Evolutionary conservation across 2,797 vertebrate genomes (phyloP), one percentile per base, ranked within the genome.

Genomic region (Arctocebus calabarensis): DNA sequence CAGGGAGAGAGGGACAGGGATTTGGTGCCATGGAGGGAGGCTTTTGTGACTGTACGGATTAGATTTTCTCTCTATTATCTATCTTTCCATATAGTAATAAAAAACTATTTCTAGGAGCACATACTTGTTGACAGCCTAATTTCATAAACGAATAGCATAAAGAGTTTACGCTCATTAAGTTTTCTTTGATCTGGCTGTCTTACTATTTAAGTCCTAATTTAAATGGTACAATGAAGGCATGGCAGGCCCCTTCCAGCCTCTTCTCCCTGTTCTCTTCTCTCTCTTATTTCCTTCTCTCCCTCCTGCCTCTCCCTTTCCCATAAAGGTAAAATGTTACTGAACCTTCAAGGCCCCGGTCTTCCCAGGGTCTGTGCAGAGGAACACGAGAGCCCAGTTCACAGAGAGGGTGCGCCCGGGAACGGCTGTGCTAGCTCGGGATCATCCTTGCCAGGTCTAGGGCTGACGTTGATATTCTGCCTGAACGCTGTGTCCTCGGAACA

Each of bases 91-190:
- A 22, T 37, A 40, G 43, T 79, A 61, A 83, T 62, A 61, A 88
- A 73, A 64, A 52, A 74, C 55, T 90, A 86, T 29, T 61, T 86
- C 59, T 8, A n/a, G 29, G 74, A 84, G n/a, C 59, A 81, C n/a
- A 61, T 3, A 62, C 61, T 55, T 57, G 6, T 64, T 48, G 37
- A 52, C 34, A 34, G 34, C 25, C 77, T 59, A 73, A 84, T 62
- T 77, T 92, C 55, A 57, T 62, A 88, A 88, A 85, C 94, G 55
- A 93, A 94, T 43, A 94, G 29, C 43, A 48, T 23, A 48, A 45
- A 86, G n/a, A 87, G 17, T 90, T 75, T 83, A 1, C n/a, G 23
- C 2, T 75, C 27, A 5, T 75, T 81, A 55, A 20, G 68, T 45
- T 79, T 93, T n/a, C 61, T 90, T 93, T 20, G 71, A 27, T 61